Base-by-base conservation (phyloP, 2,797 vertebrate genomes). In the Coilia nasus region DNA sequence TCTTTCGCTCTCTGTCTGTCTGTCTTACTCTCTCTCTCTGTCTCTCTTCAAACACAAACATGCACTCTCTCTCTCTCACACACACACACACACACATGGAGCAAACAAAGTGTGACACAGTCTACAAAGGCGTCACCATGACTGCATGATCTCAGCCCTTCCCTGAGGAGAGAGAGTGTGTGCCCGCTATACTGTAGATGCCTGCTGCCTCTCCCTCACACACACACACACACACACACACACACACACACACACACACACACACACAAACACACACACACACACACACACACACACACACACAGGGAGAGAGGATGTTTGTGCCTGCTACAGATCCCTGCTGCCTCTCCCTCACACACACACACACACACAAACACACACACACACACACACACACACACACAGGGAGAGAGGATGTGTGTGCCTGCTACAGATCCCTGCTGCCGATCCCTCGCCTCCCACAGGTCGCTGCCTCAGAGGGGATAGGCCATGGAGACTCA, bases 301-400 rank as follows among this genome's bases (percentile, higher is more conserved):
- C n/a, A n/a, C n/a, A n/a, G n/a, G n/a, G n/a, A n/a, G n/a, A n/a
- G n/a, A n/a, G n/a, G n/a, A n/a, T n/a, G n/a, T n/a, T n/a, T n/a
- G n/a, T n/a, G n/a, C n/a, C 23, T 62, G n/a, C 23, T 67, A 67
- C 62, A 67, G 31, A 67, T 67, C 62, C 25, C 62, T 67, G 62
- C 62, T 67, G 62, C 62, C 15, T 0, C 12, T 21, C 11, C 6
- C 15, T 17, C 47, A 7, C 28, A 62, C n/a, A 62, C 11, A 62
- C 35, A 67, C 82, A 23, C 60, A 35, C 28, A 0, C 2, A 62
- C 82, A 83, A 14, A 15, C 25, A 46, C 44, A 64, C 5, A 83
- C 17, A 83, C 82, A 59, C 81, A 59, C 23, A 46, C 56, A 64
- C 82, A 64, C 31, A 83, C 60, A 83, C 64, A 21, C 50, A 28